Evolutionary conservation across 2,888 invertebrate genomes (phyloP), one percentile per base, ranked within the genome.

Genomic region (Tenthredo scrophulariae): DNA sequence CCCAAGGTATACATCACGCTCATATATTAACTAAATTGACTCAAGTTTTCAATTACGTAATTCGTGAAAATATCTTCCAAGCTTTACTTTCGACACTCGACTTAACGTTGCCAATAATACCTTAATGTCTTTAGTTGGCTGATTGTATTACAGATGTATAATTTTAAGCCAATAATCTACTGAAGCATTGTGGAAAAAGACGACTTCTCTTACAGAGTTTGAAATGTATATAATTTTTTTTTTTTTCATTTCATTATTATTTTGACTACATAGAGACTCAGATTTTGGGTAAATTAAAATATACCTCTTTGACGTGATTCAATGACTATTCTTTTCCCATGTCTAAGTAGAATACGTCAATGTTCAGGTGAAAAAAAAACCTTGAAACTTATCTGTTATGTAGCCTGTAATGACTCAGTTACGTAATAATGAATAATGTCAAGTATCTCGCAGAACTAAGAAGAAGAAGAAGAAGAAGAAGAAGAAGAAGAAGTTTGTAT

Each of bases 341-440:
- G 18, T 10, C 37, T 37, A 37, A 37, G 13, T 72, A 43, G 10
- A 43, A 74, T 9, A 33, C 43, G 10, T 74, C n/a, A 43, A 74
- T 74, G 43, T 74, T 26, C 3, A 22, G 9, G 18, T n/a, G 43
- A 22, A 6, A 29, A 70, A 37, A 33, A 43, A 22, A 26, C 74
- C 74, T 74, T 74, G 74, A 43, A 74, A 9, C 72, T 72, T 72
- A 37, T 72, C 33, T n/a, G 40, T 18, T 72, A 72, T 74, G 22
- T 74, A 13, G 74, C 10, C 43, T 22, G 43, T 74, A 74, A 74
- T 26, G 22, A 74, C 5, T 74, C 43, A 1, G 43, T 74, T 74
- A 74, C 43, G 74, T 74, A 74, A 40, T 74, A n/a, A 74, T 15
- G 26, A 74, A 74, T 43, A 43, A 74, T 33, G 67, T 33, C 67